Evolutionary conservation across 2,113 vertebrate genomes (phyloP).

Genomic region (Aspidoscelis tigris): DNA sequence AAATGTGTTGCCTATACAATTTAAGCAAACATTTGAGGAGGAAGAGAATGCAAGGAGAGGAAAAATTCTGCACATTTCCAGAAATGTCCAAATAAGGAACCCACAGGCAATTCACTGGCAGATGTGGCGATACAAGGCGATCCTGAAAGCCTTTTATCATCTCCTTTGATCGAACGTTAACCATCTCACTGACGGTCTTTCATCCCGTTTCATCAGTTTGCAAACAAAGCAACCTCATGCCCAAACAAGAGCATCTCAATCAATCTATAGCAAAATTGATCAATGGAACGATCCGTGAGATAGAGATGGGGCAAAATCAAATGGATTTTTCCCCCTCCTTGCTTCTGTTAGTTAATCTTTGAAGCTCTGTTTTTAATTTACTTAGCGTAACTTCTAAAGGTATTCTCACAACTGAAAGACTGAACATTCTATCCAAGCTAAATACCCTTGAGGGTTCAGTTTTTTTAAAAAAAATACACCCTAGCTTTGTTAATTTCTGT

Average conservation of each 20-base stretch:
- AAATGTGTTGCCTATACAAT: not conserved
- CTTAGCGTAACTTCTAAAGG: slow-evolving; percentile 44
- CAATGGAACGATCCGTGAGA: slow-evolving; percentile 44
- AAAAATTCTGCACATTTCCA: not conserved
- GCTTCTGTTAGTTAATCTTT: slow-evolving; percentile 50
- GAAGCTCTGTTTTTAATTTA: slow-evolving; percentile 50
- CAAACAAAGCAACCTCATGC: slow-evolving; percentile 45
- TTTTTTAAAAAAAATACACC: not conserved
- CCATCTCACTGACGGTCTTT: not conserved
- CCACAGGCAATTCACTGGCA: not conserved
- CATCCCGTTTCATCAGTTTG: slow-evolving; percentile 5
- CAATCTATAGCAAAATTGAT: slow-evolving; percentile 43
- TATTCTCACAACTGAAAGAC: slow-evolving; percentile 39
- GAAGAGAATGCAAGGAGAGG: no score
- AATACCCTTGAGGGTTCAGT: not conserved
- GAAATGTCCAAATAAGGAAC: rapidly evolving
- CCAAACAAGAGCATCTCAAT: slow-evolving; percentile 21
- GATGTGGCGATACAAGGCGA: not conserved
- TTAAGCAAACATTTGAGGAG: not conserved
- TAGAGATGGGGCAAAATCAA: slow-evolving; percentile 45
- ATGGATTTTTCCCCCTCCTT: slow-evolving; percentile 20
- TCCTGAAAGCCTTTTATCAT: not conserved
- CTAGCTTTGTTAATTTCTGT: slow-evolving; percentile 51
- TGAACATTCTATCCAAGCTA: slow-evolving; percentile 15
- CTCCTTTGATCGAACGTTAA: not conserved